Conservation (phyloP, 2,888 invertebrate genomes). For the Pammene aurita region DNA sequence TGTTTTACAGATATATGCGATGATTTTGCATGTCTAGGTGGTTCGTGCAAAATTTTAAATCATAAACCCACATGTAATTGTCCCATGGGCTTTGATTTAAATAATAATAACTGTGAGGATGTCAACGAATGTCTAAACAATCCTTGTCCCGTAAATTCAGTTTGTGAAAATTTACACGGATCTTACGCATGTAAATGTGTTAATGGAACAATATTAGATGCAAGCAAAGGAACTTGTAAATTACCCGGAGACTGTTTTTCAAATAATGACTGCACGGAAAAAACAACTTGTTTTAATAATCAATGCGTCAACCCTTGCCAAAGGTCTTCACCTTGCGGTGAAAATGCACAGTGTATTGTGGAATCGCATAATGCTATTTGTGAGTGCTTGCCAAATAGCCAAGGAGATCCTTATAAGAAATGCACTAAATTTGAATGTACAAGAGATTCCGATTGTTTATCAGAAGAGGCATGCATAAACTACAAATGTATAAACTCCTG, state of each 20-base stretch:
- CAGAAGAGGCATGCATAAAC: constrained; percentile 89
- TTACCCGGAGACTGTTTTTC: constrained; percentile 92
- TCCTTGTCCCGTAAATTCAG: constrained; percentile 91
- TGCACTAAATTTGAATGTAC: constrained; percentile 90
- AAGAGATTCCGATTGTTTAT: constrained; percentile 89
- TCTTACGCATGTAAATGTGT: constrained; percentile 90
- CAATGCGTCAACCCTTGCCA: constrained; percentile 92
- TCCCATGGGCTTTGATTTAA: constrained; percentile 87
- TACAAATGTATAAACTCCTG: constrained; percentile 93
- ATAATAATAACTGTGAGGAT: constrained; percentile 88
- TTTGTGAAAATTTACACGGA: constrained; percentile 90
- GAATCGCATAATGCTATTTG: constrained; percentile 88
- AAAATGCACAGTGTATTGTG: constrained; percentile 89
- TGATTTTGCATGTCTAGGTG: constrained; percentile 89
- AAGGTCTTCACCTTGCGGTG: constrained; percentile 86
- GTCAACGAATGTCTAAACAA: constrained; percentile 90
- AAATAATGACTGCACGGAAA: constrained; percentile 90
- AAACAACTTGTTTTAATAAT: constrained; percentile 89
- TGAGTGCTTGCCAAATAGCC: constrained; percentile 88
- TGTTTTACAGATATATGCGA: constrained; percentile 90
- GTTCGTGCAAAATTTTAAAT: constrained; percentile 88
- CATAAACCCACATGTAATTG: constrained; percentile 90
- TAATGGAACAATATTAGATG: constrained; percentile 91
- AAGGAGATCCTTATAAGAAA: constrained; percentile 88
- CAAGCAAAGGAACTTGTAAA: constrained; percentile 87